Percentiles rank a stretch among this genome's conserved stretches.
phyloP scores from a whole-genome alignment of 2,888 invertebrate species.

The Pseudococcus viburni region DNA sequence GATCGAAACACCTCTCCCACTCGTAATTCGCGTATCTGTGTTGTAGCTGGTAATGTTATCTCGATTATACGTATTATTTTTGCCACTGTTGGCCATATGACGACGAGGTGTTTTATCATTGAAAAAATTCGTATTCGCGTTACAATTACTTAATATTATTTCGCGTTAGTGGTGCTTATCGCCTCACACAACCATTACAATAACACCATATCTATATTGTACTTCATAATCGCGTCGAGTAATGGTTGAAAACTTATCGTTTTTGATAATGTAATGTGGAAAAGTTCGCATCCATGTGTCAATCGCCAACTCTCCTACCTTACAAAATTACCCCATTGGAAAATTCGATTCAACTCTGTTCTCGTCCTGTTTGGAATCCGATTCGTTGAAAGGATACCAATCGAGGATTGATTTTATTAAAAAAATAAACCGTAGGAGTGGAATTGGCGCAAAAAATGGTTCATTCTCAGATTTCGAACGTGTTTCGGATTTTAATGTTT shows the following conservation, averaged over 20 bases:
- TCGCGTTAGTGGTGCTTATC: neutral
- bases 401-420: neutral
- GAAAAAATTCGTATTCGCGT: neutral
- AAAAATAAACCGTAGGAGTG: neutral
- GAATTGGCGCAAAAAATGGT: conserved; percentile 27
- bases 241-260: conserved; percentile 13
- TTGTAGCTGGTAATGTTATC: neutral
- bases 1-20: neutral
- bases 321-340: neutral
- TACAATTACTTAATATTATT: conserved; percentile 20
- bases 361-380: neutral
- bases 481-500: conserved; percentile 47
- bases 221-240: conserved; percentile 12
- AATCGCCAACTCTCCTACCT: neutral
- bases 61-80: conserved; percentile 13
- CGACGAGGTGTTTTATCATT: conserved; percentile 18
- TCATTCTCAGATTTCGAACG: conserved; percentile 32
- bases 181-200: neutral
- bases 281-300: neutral
- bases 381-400: neutral
- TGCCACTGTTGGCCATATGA: conserved; percentile 12
- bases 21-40: neutral
- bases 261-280: neutral
- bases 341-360: neutral
- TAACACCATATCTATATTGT: conserved; percentile 13